Evolutionary conservation across 2,888 invertebrate species (phyloP).

Genomic region (Brachylomia viminalis): DNA sequence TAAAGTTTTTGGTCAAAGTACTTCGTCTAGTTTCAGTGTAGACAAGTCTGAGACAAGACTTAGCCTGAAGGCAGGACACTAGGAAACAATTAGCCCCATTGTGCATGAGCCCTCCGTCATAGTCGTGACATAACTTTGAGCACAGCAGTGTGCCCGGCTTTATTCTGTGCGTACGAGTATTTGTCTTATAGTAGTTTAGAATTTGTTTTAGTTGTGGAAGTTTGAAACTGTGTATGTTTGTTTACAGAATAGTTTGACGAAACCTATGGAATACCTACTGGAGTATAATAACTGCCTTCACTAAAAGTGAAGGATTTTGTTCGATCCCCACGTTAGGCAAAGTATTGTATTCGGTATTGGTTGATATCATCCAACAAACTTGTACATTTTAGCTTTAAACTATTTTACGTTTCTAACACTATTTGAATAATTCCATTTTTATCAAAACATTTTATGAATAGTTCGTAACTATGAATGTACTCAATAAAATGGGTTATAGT

Average conservation of each 20-base stretch:
- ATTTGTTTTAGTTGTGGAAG: neutral
- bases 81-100: slow-evolving; percentile 61
- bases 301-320: neutral
- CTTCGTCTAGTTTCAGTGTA: slow-evolving; percentile 6
- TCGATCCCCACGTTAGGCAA: neutral
- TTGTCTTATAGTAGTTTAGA: slow-evolving; percentile 33
- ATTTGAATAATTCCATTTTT: neutral
- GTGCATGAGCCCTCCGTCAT: slow-evolving; percentile 43
- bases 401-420: neutral
- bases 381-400: neutral
- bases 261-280: neutral
- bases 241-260: neutral
- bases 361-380: neutral
- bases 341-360: neutral
- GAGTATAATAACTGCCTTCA: neutral
- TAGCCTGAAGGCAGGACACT: slow-evolving; percentile 52
- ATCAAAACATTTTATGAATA: neutral
- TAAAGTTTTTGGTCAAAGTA: slow-evolving; percentile 14
- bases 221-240: neutral
- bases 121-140: slow-evolving; percentile 26
- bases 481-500: neutral
- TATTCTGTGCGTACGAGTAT: slow-evolving; percentile 24
- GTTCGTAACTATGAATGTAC: neutral
- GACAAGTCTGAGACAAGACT: slow-evolving; percentile 18
- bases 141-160: slow-evolving; percentile 33